Percentiles rank a stretch among this genome's conserved stretches.
phyloP scores from a whole-genome alignment of 2,888 invertebrate genomes.

The Catocala fraxini region DNA sequence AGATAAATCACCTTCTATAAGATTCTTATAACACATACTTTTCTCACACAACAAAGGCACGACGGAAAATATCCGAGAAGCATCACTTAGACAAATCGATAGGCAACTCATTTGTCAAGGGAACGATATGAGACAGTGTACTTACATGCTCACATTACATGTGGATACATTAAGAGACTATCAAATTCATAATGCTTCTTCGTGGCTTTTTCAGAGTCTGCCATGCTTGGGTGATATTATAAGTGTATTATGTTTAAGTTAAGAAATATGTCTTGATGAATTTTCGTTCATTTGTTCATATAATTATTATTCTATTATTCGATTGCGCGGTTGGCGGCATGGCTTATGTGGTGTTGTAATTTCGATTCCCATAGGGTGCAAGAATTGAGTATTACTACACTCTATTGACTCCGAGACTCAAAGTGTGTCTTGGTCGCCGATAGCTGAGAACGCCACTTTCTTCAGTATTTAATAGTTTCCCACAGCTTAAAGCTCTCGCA shows the following conservation, averaged over 20 bases:
- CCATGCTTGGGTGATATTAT: background rate
- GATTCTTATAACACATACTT: background rate
- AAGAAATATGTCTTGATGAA: background rate
- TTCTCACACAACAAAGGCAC: background rate
- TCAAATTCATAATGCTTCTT: slow-evolving; percentile 16
- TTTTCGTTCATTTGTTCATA: no score
- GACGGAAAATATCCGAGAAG: slow-evolving; percentile 6
- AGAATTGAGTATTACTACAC: no score
- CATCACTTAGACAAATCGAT: slow-evolving; percentile 22
- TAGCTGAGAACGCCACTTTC: no score
- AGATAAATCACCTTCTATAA: no score
- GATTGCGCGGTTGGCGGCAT: no score
- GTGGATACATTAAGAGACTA: slow-evolving; percentile 20
- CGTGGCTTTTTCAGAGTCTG: background rate
- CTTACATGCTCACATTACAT: slow-evolving; percentile 19
- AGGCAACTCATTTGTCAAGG: slow-evolving; percentile 20
- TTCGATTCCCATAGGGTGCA: no score
- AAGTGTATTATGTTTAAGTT: background rate
- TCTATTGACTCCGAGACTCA: no score
- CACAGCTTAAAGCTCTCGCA: no score
- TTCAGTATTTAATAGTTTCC: no score
- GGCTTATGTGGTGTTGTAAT: no score
- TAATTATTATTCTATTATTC: no score
- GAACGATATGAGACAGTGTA: slow-evolving; percentile 17
- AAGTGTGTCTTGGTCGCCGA: no score